A percentile compares a stretch with the other conserved stretches of the same genome.
Evolutionary conservation across 2,888 invertebrate species (phyloP).

Genomic region (Drosophila cyrtoloma): DNA sequence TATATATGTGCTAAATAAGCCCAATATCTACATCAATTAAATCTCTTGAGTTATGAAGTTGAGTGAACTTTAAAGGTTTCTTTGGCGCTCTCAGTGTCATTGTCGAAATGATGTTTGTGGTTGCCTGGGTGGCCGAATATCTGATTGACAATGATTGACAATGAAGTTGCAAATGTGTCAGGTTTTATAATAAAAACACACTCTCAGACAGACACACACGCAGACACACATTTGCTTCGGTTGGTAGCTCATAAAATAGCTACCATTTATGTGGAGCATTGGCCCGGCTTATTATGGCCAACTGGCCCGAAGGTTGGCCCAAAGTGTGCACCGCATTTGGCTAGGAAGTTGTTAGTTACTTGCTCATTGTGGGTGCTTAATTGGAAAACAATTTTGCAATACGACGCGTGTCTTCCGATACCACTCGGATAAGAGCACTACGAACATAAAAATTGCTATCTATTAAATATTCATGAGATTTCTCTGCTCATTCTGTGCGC

Average conservation of each 20-base stretch:
- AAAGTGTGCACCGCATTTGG: conserved; percentile 41
- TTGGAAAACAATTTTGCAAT: conserved; percentile 44
- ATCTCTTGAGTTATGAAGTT: conserved; percentile 57
- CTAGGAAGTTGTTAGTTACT: conserved; percentile 49
- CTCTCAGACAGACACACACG: background rate
- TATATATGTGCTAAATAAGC: background rate
- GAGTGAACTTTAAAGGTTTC: conserved; percentile 73
- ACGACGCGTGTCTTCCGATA: conserved; percentile 14
- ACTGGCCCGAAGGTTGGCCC: conserved; percentile 44
- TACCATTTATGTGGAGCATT: conserved; percentile 63
- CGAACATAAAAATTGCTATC: conserved; percentile 11
- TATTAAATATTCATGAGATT: conserved; percentile 21
- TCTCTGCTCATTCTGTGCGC: conserved; percentile 5
- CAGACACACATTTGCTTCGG: conserved; percentile 4
- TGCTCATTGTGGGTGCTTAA: conserved; percentile 54
- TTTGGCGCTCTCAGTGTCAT: conserved; percentile 58
- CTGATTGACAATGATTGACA: conserved; percentile 76
- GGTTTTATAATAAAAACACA: conserved; percentile 6
- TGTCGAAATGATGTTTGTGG: conserved; percentile 52
- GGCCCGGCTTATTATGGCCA: conserved; percentile 73
- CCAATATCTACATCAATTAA: conserved; percentile 42
- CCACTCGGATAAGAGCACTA: conserved; percentile 19
- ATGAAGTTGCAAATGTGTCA: conserved; percentile 65
- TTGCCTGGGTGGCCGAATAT: conserved; percentile 62
- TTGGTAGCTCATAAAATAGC: conserved; percentile 41